These are phyloP conservation scores for Aculops lycopersici DNA, from an alignment of 1,140 invertebrate genomes.

Conservation along the genomic window DNA sequence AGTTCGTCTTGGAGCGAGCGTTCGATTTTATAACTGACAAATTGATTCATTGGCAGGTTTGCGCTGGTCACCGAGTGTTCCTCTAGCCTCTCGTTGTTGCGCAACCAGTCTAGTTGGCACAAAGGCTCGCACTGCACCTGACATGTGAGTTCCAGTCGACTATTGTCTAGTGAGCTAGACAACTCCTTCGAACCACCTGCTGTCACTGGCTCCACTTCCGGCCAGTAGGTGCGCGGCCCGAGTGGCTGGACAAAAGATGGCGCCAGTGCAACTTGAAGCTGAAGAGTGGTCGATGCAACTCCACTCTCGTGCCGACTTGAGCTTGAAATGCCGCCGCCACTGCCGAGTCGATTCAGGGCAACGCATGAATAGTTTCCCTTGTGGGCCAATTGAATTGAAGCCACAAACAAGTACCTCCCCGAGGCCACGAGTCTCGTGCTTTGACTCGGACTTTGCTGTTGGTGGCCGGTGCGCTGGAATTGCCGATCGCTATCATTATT, in stretches of 20 bases:
- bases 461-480: too few species aligned
- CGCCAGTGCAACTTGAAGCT: constrained; percentile 2
- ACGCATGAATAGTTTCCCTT: constrained; percentile 33
- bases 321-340: constrained; percentile 27
- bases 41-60: background rate
- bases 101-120: constrained; percentile 47
- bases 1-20: too few species aligned
- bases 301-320: background rate
- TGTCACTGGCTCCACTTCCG: too few species aligned
- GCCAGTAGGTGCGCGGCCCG: too few species aligned
- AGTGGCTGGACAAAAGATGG: constrained; percentile 15
- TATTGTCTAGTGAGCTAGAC: background rate
- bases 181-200: background rate
- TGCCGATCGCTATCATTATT: too few species aligned
- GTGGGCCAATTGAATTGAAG: too few species aligned
- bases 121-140: constrained; percentile 52
- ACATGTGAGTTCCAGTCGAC: constrained; percentile 39
- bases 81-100: constrained; percentile 29
- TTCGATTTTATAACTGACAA: too few species aligned
- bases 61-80: constrained; percentile 14
- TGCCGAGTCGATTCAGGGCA: constrained; percentile 43
- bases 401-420: too few species aligned
- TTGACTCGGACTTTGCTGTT: too few species aligned
- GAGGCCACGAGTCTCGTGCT: too few species aligned
- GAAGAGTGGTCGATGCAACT: constrained; percentile 4